A percentile compares a stretch with the other conserved stretches of the same genome.
phyloP scores from a whole-genome alignment of 2,888 invertebrate species.

The Aleiodes alternator region DNA sequence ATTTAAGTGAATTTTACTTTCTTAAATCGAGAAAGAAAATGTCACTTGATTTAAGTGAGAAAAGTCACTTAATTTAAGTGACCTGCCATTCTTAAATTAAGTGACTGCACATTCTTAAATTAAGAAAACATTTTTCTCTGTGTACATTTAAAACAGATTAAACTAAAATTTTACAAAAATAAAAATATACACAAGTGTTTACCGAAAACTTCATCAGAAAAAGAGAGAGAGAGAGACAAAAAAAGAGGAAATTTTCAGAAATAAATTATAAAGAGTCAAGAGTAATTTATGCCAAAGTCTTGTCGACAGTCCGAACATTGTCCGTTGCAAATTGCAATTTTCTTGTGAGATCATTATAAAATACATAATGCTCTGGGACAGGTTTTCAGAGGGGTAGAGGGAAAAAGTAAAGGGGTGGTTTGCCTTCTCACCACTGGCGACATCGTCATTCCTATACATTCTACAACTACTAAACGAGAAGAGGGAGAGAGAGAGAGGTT shows the following conservation, averaged over 20 bases:
- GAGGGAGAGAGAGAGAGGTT: constrained; percentile 9
- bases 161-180: constrained; percentile 1
- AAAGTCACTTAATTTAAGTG: too few species aligned
- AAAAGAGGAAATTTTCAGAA: neutral
- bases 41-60: too few species aligned
- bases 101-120: too few species aligned
- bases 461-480: constrained; percentile 25
- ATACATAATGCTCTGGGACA: constrained; percentile 69
- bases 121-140: too few species aligned
- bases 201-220: constrained; percentile 7
- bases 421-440: constrained; percentile 42
- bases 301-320: constrained; percentile 57
- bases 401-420: constrained; percentile 40
- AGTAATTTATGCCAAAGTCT: constrained; percentile 12
- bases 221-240: neutral
- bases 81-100: too few species aligned
- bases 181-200: neutral
- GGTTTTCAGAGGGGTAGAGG: constrained; percentile 44
- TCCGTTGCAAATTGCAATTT: constrained; percentile 73
- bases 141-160: constrained; percentile 19
- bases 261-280: constrained; percentile 6
- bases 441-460: constrained; percentile 40
- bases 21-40: too few species aligned
- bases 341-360: constrained; percentile 74
- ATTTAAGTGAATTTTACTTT: too few species aligned